phyloP scores from a whole-genome alignment of 2,888 invertebrate species.

The Calameuta pallipes region DNA sequence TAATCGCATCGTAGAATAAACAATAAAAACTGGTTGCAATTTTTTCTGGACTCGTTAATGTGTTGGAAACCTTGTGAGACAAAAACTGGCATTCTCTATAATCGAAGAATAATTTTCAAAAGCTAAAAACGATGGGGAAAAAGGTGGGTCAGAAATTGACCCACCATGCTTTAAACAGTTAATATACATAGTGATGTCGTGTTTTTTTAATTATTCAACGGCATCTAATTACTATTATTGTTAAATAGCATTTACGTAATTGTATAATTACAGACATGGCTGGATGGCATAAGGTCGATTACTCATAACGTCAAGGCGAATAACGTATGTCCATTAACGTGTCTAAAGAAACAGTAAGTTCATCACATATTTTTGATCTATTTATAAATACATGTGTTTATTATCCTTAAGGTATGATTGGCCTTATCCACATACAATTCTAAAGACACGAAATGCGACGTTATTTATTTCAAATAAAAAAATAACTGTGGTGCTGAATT shows the following conservation, averaged over 20 bases:
- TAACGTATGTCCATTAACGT: constrained; percentile 98
- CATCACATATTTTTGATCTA: constrained; percentile 19
- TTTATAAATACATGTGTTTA: not conserved
- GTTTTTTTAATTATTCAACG: not conserved
- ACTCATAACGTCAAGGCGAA: constrained; percentile 99
- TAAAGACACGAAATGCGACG: not conserved
- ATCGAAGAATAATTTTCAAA: too few relatives aligned
- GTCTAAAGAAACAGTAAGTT: constrained; percentile 99
- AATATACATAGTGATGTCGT: not conserved
- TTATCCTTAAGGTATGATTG: not conserved
- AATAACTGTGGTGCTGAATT: not conserved
- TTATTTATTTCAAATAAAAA: not conserved
- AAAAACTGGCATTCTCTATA: too few relatives aligned
- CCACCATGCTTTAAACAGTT: too few relatives aligned
- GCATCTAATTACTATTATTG: not conserved
- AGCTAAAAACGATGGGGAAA: too few relatives aligned
- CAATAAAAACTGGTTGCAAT: too few relatives aligned
- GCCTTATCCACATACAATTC: not conserved
- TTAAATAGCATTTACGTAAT: constrained; percentile 18
- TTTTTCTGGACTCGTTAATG: too few relatives aligned
- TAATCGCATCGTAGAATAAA: too few relatives aligned
- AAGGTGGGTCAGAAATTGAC: too few relatives aligned
- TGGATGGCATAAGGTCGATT: constrained; percentile 92
- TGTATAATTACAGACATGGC: constrained; percentile 84
- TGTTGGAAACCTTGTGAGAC: too few relatives aligned